These are phyloP conservation scores for Notocelia uddmanniana DNA, from an alignment of 2,888 invertebrate genomes.

Conservation along the genomic window DNA sequence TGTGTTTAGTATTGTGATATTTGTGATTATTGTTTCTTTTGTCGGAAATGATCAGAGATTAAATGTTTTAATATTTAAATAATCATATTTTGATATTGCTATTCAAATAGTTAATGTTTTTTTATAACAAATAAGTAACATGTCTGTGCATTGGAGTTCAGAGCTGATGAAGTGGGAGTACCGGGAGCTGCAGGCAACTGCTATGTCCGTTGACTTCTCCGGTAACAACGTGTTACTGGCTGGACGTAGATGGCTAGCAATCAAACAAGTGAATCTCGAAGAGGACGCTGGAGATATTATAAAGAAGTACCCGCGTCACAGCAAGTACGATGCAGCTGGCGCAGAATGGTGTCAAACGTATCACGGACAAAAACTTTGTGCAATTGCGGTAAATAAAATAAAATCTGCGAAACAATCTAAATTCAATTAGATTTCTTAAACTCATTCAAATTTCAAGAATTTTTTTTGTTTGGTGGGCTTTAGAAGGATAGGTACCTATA, in stretches of 20 bases:
- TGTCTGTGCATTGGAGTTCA: slow-evolving; percentile 83
- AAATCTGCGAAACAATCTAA: not conserved
- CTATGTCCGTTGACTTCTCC: slow-evolving; percentile 95
- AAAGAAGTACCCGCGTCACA: slow-evolving; percentile 93
- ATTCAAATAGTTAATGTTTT: not conserved
- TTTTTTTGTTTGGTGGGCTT: too few relatives aligned
- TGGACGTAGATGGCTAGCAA: slow-evolving; percentile 92
- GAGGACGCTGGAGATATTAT: slow-evolving; percentile 89
- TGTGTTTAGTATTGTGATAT: not conserved
- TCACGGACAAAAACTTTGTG: slow-evolving; percentile 92
- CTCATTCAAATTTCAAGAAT: too few relatives aligned
- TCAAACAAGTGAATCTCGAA: slow-evolving; percentile 90
- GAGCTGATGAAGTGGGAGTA: slow-evolving; percentile 89
- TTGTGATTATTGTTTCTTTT: slow-evolving; percentile 30
- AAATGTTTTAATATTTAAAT: not conserved
- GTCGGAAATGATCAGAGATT: slow-evolving; percentile 19
- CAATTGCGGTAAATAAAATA: slow-evolving; percentile 90
- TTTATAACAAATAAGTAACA: slow-evolving; percentile 47
- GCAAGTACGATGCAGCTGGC: slow-evolving; percentile 96
- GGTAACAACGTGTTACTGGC: slow-evolving; percentile 95
- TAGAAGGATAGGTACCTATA: not conserved
- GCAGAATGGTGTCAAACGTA: slow-evolving; percentile 96
- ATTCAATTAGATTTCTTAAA: too few relatives aligned
- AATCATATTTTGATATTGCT: not conserved
- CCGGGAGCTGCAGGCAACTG: slow-evolving; percentile 95